Evolutionary conservation across 2,797 vertebrate species (phyloP), one percentile per base, ranked within the genome.

Genomic region (Pelobates cultripes): DNA sequence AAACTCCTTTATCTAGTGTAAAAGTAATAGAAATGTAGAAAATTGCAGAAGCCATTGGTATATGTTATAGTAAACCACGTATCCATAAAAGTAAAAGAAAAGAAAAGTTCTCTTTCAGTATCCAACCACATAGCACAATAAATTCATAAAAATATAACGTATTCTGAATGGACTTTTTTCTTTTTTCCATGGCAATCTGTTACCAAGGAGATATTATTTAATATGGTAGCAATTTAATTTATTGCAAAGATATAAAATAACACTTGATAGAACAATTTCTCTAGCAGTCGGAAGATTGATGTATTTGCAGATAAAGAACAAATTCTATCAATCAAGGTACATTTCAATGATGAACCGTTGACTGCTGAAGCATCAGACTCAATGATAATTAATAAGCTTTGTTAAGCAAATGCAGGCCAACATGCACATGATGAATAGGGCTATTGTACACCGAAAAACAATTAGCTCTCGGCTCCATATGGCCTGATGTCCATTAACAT

Each of bases 341-440:
- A 85, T 87, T 90, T 83, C 90, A 85, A 86, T 15, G 3, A 85
- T 88, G 87, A 88, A 90, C 79, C 83, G 91, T 92, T 93, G 92
- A 91, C 94, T 90, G 90, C 85, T 85, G 80, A 87, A 85, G 64
- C 87, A 82, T 86, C 78, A 87, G 91, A 91, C 89, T 91, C 88
- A 85, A 89, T 92, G 94, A 89, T 95, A 95, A 94, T 95, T 94
- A 95, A 95, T 94, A 94, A 92, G 88, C 87, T 91, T 87, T 91
- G 88, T 88, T 91, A 90, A 88, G 88, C 90, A 92, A 94, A 90
- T 91, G 86, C 85, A 84, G 90, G 90, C 88, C 92, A 93, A 90
- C 90, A 73, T 80, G 85, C 88, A 79, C 85, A 28, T 95, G 94
- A 96, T 95, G 91, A 95, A 97, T 95, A 82, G 85, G 89, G 89